Evolutionary conservation across 2,113 vertebrate genomes (phyloP).

Genomic region (Panthera leo): DNA sequence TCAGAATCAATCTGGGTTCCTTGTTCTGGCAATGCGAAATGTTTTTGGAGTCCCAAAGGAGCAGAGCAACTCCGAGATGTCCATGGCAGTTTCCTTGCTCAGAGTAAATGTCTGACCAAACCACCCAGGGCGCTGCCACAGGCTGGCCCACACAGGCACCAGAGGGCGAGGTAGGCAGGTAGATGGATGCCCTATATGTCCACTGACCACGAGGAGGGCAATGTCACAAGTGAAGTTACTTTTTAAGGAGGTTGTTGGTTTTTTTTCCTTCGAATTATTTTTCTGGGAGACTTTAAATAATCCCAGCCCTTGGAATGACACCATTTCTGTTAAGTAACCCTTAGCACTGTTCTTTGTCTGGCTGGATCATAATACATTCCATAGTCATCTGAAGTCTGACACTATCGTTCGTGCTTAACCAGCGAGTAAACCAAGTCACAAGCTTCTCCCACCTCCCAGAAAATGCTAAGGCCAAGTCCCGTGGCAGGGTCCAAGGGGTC

Average conservation of each 20-base stretch:
- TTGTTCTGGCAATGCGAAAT: neutral
- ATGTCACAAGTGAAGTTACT: neutral
- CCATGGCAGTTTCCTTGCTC: neutral
- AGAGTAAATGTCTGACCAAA: no score
- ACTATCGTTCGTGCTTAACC: neutral
- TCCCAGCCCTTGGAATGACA: neutral
- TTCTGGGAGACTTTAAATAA: neutral
- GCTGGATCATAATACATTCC: neutral
- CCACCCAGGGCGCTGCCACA: neutral
- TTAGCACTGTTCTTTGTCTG: neutral
- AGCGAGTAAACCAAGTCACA: neutral
- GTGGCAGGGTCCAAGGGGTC: neutral
- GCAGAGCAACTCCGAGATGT: neutral
- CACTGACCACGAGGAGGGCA: neutral
- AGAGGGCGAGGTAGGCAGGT: neutral
- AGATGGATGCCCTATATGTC: neutral
- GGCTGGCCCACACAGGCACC: neutral
- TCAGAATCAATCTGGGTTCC: neutral
- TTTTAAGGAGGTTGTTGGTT: neutral
- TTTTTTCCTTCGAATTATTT: neutral
- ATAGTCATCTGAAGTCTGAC: fast-evolving
- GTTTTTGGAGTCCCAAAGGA: neutral
- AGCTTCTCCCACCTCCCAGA: neutral
- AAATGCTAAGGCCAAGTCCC: neutral
- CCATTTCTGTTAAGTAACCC: no score